Percentiles rank a stretch among this genome's conserved stretches.
These are phyloP conservation scores for Oreotrochilus melanogaster DNA, from an alignment of 2,113 vertebrate genomes.

Conservation along the genomic window DNA sequence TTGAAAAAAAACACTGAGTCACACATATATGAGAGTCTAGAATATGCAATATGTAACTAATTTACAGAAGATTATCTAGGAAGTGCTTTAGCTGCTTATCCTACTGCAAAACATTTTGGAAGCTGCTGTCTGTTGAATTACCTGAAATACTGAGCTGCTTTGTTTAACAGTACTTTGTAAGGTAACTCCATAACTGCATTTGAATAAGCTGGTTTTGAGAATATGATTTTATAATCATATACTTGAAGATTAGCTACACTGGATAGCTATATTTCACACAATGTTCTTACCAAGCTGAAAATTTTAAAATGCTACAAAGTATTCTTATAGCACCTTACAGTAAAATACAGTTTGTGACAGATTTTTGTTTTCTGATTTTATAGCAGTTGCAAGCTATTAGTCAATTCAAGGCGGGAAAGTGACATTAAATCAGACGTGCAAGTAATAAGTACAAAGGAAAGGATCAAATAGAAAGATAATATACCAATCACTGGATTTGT, in stretches of 20 bases:
- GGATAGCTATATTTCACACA: background rate
- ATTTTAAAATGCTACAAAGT: background rate
- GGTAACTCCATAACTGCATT: background rate
- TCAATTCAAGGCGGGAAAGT: background rate
- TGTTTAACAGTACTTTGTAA: background rate
- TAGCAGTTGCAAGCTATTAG: background rate
- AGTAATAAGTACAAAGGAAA: background rate
- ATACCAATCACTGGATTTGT: background rate
- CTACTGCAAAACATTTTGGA: background rate
- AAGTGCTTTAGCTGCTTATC: background rate
- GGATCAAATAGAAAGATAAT: background rate
- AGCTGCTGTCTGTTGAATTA: background rate
- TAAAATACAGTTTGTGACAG: background rate
- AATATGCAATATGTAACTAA: background rate
- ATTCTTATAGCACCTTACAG: background rate
- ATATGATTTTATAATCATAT: background rate
- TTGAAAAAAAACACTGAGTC: background rate
- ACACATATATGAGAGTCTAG: background rate
- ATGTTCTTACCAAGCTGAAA: background rate
- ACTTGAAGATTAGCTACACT: background rate
- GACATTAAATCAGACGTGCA: background rate
- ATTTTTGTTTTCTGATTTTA: background rate
- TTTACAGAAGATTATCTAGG: background rate
- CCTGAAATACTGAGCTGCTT: background rate
- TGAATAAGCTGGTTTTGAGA: background rate